These are phyloP conservation scores for Caenorhabditis tropicalis DNA, from an alignment of 1,140 invertebrate genomes.

Conservation along the genomic window DNA sequence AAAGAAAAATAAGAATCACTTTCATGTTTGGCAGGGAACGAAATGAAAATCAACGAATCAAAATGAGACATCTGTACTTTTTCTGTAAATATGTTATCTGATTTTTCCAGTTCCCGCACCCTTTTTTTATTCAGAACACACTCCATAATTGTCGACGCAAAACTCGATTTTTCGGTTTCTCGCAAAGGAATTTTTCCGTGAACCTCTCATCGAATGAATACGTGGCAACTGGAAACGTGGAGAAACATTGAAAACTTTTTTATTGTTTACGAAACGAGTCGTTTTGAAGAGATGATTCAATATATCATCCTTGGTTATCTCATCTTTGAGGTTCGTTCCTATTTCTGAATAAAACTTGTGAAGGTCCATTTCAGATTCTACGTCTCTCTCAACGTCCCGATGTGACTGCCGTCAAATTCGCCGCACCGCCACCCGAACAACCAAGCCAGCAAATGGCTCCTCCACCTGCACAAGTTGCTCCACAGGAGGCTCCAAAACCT, in stretches of 20 bases:
- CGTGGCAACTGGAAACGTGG: no score
- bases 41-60: background rate
- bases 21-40: background rate
- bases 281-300: background rate
- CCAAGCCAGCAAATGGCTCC: background rate
- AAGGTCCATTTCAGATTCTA: background rate
- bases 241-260: no score
- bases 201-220: no score
- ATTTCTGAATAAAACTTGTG: background rate
- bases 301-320: constrained; percentile 31
- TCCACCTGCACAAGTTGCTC: background rate
- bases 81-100: background rate
- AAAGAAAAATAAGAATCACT: background rate
- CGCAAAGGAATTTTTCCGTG: no score
- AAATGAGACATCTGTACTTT: background rate
- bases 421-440: background rate
- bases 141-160: no score
- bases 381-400: constrained; percentile 8
- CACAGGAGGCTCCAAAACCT: background rate
- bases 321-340: background rate
- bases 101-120: background rate
- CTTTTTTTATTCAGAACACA: background rate
- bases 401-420: background rate
- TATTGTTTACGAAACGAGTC: background rate
- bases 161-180: no score